Conservation (phyloP, 2,888 invertebrate genomes). For the Aethes cnicana region DNA sequence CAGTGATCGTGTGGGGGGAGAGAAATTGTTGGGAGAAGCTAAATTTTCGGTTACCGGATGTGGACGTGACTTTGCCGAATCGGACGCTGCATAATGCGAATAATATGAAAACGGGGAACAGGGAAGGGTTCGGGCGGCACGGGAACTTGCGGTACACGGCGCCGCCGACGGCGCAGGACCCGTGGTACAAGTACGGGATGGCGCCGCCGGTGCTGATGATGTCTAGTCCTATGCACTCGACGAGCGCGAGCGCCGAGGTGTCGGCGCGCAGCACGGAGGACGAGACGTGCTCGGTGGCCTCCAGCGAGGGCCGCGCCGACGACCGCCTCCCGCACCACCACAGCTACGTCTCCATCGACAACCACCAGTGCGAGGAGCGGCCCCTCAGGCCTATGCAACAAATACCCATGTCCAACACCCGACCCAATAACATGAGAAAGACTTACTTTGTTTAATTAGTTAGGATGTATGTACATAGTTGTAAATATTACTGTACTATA, state of each 20-base stretch:
- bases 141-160: slow-evolving; percentile 79
- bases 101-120: slow-evolving; percentile 73
- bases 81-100: slow-evolving; percentile 80
- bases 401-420: slow-evolving; percentile 74
- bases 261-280: slow-evolving; percentile 84
- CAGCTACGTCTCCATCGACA: slow-evolving; percentile 82
- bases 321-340: slow-evolving; percentile 80
- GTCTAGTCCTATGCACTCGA: slow-evolving; percentile 85
- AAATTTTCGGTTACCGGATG: slow-evolving; percentile 91
- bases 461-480: slow-evolving; percentile 41
- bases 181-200: slow-evolving; percentile 80
- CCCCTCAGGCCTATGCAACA: slow-evolving; percentile 76
- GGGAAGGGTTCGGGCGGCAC: slow-evolving; percentile 75
- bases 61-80: slow-evolving; percentile 82
- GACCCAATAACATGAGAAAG: slow-evolving; percentile 72
- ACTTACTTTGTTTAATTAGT: slow-evolving; percentile 76
- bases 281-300: slow-evolving; percentile 83
- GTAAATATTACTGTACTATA: slow-evolving; percentile 42
- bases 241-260: slow-evolving; percentile 82
- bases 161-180: slow-evolving; percentile 77
- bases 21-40: slow-evolving; percentile 94
- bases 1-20: slow-evolving; percentile 90
- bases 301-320: slow-evolving; percentile 81
- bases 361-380: slow-evolving; percentile 76
- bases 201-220: slow-evolving; percentile 79